phyloP scores from a whole-genome alignment of 2,797 vertebrate genomes.

The Halcyon badia region DNA sequence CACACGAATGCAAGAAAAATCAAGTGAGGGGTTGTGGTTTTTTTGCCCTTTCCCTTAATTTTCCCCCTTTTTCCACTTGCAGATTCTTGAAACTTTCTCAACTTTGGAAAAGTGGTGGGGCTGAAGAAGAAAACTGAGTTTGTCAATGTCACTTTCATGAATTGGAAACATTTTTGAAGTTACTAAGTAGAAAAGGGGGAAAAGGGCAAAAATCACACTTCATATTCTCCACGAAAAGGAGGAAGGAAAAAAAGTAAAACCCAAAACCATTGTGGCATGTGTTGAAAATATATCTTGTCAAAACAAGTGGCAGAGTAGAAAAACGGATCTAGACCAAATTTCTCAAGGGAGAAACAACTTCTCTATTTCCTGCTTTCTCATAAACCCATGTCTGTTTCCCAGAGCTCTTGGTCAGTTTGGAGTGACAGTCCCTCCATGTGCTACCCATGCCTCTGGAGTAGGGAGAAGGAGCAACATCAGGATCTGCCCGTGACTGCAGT shows the following conservation, averaged over 20 bases:
- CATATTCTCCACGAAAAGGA: neutral
- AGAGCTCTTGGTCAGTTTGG: neutral
- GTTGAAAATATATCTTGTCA: neutral
- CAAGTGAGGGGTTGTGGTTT: neutral
- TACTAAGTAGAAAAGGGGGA: neutral
- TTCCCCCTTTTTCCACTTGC: neutral
- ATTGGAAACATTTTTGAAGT: slow-evolving; percentile 24
- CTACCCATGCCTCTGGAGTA: neutral
- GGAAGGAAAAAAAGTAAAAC: neutral
- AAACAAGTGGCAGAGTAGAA: neutral
- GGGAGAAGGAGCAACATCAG: neutral
- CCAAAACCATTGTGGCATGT: neutral
- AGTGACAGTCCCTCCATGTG: neutral
- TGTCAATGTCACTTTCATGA: slow-evolving; percentile 30
- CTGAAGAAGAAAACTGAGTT: slow-evolving; percentile 28
- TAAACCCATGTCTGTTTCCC: neutral
- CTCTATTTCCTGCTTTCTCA: neutral
- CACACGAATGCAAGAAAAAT: neutral
- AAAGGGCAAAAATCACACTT: slow-evolving; percentile 14
- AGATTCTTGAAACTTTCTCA: slow-evolving; percentile 13
- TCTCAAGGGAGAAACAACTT: neutral
- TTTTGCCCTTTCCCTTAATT: neutral
- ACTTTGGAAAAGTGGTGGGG: neutral
- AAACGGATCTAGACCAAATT: neutral
- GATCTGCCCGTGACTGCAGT: neutral